phyloP scores from a whole-genome alignment of 2,888 invertebrate genomes.

The Rhabditoides inermis region DNA sequence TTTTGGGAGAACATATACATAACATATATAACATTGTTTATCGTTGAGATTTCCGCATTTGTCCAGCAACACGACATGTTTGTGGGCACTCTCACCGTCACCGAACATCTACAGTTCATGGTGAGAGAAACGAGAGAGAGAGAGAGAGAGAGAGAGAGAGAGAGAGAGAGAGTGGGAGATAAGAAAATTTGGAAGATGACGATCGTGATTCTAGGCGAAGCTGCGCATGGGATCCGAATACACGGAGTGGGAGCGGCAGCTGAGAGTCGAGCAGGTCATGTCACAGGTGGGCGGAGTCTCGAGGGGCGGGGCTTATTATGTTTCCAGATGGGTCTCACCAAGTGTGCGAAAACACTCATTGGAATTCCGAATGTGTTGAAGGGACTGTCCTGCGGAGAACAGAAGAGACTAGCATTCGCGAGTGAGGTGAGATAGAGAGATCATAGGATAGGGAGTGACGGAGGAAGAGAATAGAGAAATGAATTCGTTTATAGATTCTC shows the following conservation, averaged over 20 bases:
- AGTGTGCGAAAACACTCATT: conserved; percentile 69
- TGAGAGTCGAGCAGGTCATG: conserved; percentile 65
- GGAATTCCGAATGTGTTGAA: conserved; percentile 68
- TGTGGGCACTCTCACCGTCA: conserved; percentile 73
- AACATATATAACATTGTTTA: neutral
- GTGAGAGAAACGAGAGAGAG: conserved; percentile 55
- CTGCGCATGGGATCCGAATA: conserved; percentile 70
- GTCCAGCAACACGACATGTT: conserved; percentile 87
- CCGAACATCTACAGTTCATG: conserved; percentile 80
- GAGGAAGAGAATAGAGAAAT: neutral
- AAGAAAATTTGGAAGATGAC: neutral
- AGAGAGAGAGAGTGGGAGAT: conserved; percentile 58
- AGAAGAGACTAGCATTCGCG: conserved; percentile 82
- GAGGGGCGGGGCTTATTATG: neutral
- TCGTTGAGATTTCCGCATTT: conserved; percentile 67
- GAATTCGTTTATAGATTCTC: conserved; percentile 49
- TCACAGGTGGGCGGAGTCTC: conserved; percentile 16
- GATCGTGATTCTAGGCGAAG: conserved; percentile 58
- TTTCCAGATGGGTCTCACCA: conserved; percentile 66
- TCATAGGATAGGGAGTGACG: neutral
- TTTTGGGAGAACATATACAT: neutral
- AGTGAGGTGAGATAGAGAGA: conserved; percentile 65
- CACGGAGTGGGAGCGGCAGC: conserved; percentile 61
- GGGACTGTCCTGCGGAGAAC: conserved; percentile 84
- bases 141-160: conserved; percentile 65